Base-by-base conservation (phyloP, 2,797 vertebrate genomes). In the Falco peregrinus region DNA sequence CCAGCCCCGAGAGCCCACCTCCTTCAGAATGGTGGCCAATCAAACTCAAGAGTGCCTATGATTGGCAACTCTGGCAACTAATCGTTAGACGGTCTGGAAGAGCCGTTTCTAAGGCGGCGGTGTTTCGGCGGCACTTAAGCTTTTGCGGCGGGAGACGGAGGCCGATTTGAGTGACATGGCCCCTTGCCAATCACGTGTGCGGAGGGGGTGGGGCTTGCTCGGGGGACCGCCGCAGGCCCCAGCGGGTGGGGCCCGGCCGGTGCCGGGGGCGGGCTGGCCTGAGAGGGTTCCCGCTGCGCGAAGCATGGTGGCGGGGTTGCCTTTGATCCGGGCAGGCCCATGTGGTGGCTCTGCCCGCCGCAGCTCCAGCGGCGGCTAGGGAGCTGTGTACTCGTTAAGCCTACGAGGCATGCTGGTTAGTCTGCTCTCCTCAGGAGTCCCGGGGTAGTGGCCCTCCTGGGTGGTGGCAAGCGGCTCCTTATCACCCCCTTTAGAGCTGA, bases 21-120 rank as follows among this genome's bases (percentile, higher is more conserved):
- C 86, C 93, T 96, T 92, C 94, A 95, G 82, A 94, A 68, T 77
- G 89, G 93, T 84, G 94, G 81, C 98, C 98, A 98, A 96, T 96
- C 89, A 57, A 13, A 5, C 12, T 11, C 39, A 50, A 35, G 4
- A 33, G 3, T 1, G 0, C 1, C 10, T 7, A 13, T 20, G 80
- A 92, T 16, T 61, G 65, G 26, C 83, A 51, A 29, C 5, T 5
- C 1, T 13, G 2, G 0, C 5, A 79, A 16, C 82, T 21, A 95
- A 91, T 94, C 48, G n/a, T 6, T 9, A 67, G 19, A n/a, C 33
- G 25, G 7, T 0, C n/a, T 37, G 53, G 22, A 37, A 57, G 48
- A 21, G 45, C 22, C 29, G 24, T 41, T 56, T 35, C 18, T 20
- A 10, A 71, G 33, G 8, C 16, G 64, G 47, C 15, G 68, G 37